Percentiles rank a stretch among this genome's conserved stretches.
Conservation (phyloP, 1,140 invertebrate species). For the Heliconius hermathena region DNA sequence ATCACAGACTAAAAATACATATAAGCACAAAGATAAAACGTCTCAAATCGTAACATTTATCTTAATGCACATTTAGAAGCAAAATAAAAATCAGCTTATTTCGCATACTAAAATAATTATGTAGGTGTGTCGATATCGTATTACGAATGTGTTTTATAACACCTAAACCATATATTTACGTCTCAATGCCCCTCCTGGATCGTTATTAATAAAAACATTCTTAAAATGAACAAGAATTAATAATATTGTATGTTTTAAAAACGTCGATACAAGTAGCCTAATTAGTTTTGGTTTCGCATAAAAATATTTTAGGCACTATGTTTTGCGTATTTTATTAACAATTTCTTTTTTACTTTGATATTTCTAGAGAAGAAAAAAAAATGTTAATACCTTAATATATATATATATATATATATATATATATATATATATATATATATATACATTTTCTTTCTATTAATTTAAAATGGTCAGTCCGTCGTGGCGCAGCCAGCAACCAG, state of each 20-base stretch:
- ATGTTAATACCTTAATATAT: too few species aligned
- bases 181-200: conserved; percentile 24
- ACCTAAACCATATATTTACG: conserved; percentile 35
- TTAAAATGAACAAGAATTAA: conserved; percentile 28
- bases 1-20: neutral
- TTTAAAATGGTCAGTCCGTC: too few species aligned
- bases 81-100: conserved; percentile 30
- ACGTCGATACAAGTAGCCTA: conserved; percentile 26
- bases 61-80: conserved; percentile 14
- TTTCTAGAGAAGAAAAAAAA: too few species aligned
- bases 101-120: conserved; percentile 35
- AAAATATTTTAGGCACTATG: conserved; percentile 2
- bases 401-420: too few species aligned
- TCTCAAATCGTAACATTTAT: neutral
- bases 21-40: neutral
- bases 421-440: too few species aligned
- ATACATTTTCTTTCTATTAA: too few species aligned
- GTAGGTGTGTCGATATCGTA: conserved; percentile 35
- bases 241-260: conserved; percentile 18
- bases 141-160: conserved; percentile 38
- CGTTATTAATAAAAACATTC: conserved; percentile 31
- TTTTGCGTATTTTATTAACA: neutral
- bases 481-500: too few species aligned
- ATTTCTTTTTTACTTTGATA: neutral
- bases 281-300: conserved; percentile 23